Evolutionary conservation across 2,888 invertebrate genomes (phyloP).

Genomic region (Plebejus melissa): DNA sequence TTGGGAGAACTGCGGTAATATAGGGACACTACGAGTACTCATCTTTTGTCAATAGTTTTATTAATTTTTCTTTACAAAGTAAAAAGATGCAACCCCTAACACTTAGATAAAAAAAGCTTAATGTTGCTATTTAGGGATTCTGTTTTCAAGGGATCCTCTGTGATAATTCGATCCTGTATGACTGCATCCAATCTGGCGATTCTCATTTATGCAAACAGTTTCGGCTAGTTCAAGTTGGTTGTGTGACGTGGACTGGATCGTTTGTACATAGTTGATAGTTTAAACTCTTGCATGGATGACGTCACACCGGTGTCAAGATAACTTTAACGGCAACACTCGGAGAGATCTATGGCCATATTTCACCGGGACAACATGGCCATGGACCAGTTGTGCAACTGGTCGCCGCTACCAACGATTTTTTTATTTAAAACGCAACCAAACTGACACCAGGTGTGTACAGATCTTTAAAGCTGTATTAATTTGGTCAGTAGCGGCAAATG

Average conservation of each 20-base stretch:
- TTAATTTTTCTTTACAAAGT: too few relatives aligned
- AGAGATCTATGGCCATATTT: not conserved
- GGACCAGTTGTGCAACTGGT: too few relatives aligned
- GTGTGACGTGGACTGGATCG: not conserved
- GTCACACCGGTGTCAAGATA: not conserved
- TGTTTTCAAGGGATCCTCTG: not conserved
- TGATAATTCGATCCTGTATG: not conserved
- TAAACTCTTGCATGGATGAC: not conserved
- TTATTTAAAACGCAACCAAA: not conserved
- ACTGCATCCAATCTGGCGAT: not conserved
- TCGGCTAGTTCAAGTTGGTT: not conserved
- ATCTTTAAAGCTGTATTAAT: too few relatives aligned
- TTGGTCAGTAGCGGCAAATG: too few relatives aligned
- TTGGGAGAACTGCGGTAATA: slow-evolving; percentile 17
- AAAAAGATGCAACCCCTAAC: too few relatives aligned
- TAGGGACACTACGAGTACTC: not conserved
- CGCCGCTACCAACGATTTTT: not conserved
- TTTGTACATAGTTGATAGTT: not conserved
- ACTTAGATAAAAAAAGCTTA: not conserved
- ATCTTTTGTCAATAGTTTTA: not conserved
- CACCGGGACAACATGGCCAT: not conserved
- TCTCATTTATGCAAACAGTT: slow-evolving; percentile 1
- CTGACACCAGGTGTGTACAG: too few relatives aligned
- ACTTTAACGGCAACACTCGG: not conserved
- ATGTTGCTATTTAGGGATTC: not conserved